Conservation (phyloP, 2,797 vertebrate species). For the Mallotus villosus region DNA sequence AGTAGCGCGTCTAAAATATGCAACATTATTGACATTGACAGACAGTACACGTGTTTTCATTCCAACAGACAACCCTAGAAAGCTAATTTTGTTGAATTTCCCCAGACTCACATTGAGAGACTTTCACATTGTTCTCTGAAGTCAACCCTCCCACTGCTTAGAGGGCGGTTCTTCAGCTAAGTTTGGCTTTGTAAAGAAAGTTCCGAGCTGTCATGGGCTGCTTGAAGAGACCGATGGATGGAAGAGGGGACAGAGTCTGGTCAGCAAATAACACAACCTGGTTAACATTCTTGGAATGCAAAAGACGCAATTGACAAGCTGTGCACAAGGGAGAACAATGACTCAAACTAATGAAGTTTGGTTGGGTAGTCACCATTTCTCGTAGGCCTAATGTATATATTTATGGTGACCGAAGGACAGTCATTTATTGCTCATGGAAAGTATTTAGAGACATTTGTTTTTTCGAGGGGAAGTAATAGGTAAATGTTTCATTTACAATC, state of each 20-base stretch:
- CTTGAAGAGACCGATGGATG: slow-evolving; percentile 62
- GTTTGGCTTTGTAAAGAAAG: slow-evolving; percentile 65
- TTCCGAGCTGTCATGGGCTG: slow-evolving; percentile 62
- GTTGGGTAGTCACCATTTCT: slow-evolving; percentile 29
- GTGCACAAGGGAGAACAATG: slow-evolving; percentile 27
- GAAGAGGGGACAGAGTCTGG: slow-evolving; percentile 32
- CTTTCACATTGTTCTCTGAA: slow-evolving; percentile 57
- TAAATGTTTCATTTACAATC: slow-evolving; percentile 29
- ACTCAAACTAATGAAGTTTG: slow-evolving; percentile 12
- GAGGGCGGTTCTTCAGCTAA: slow-evolving; percentile 71
- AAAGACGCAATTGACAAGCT: slow-evolving; percentile 11
- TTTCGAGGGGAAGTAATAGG: slow-evolving; percentile 33
- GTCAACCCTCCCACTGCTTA: slow-evolving; percentile 66
- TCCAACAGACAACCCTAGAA: not conserved
- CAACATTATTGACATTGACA: not conserved
- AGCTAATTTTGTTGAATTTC: not conserved
- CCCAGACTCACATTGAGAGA: slow-evolving; percentile 14
- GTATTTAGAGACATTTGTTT: slow-evolving; percentile 43
- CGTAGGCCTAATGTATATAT: slow-evolving; percentile 21
- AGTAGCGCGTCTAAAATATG: not conserved
- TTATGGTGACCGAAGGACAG: slow-evolving; percentile 24
- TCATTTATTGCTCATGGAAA: slow-evolving; percentile 31
- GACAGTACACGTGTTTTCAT: not conserved
- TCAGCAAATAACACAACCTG: slow-evolving; percentile 24
- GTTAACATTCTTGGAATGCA: slow-evolving; percentile 31